Evolutionary conservation across 2,113 vertebrate genomes (phyloP).

Genomic region (Emydocephalus ijimae): DNA sequence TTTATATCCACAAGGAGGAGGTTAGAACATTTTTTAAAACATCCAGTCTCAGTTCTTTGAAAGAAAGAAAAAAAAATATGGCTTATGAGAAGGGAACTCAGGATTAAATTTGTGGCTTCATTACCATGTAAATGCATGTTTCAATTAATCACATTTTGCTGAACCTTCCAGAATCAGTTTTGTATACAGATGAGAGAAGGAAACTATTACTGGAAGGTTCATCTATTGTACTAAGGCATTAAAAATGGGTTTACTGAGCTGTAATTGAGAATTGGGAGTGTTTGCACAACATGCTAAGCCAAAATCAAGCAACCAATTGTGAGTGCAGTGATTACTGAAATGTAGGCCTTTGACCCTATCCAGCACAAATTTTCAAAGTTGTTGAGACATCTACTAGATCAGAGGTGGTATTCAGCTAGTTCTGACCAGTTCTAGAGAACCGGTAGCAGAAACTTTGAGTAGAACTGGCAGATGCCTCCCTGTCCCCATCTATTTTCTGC

Average conservation of each 20-base stretch:
- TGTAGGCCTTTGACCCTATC: neutral
- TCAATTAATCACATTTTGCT: neutral
- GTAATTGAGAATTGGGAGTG: neutral
- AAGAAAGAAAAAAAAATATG: neutral
- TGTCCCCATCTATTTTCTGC: no score
- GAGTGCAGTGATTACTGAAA: neutral
- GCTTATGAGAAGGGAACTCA: neutral
- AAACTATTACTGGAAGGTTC: neutral
- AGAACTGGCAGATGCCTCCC: no score
- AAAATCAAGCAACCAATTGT: neutral
- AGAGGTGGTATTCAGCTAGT: no score
- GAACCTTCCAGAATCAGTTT: neutral
- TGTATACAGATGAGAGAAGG: neutral
- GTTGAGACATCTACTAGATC: neutral
- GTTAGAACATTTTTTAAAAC: neutral
- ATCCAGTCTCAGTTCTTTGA: neutral
- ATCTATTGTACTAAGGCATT: neutral
- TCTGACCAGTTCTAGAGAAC: no score
- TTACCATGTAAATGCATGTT: neutral
- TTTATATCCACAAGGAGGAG: neutral
- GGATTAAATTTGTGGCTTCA: neutral
- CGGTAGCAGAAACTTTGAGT: no score
- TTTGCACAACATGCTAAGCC: neutral
- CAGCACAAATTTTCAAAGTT: neutral
- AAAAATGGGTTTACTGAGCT: neutral